Conservation (phyloP, 2,888 invertebrate genomes). For the Hydrotaea diabolus region DNA sequence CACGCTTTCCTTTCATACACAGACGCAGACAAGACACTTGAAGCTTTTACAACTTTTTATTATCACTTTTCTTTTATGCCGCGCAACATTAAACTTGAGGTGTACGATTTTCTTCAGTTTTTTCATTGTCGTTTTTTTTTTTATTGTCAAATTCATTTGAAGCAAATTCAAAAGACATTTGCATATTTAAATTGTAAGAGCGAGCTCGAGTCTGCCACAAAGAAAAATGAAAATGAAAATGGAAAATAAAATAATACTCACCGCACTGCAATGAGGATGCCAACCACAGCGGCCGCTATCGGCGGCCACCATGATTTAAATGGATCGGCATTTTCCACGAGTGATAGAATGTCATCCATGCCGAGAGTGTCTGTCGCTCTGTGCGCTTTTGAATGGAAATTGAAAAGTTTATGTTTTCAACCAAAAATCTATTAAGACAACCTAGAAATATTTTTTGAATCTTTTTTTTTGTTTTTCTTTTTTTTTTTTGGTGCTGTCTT, state of each 20-base stretch:
- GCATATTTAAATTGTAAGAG: slow-evolving; percentile 32
- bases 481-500: background rate
- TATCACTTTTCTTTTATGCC: slow-evolving; percentile 20
- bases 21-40: background rate
- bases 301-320: slow-evolving; percentile 83
- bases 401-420: slow-evolving; percentile 14
- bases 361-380: background rate
- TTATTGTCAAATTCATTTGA: slow-evolving; percentile 3
- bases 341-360: slow-evolving; percentile 78
- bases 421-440: slow-evolving; percentile 31
- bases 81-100: slow-evolving; percentile 31
- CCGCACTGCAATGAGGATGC: slow-evolving; percentile 82
- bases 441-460: slow-evolving; percentile 18
- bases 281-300: slow-evolving; percentile 81
- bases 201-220: background rate
- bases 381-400: slow-evolving; percentile 39
- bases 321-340: slow-evolving; percentile 80
- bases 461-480: slow-evolving; percentile 24
- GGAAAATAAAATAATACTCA: slow-evolving; percentile 72
- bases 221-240: background rate
- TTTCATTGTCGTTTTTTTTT: background rate
- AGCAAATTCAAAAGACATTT: slow-evolving; percentile 26
- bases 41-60: slow-evolving; percentile 4
- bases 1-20: too few species aligned
- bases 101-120: background rate